Conservation (phyloP, 2,888 invertebrate species). For the Conops quadrifasciatus region DNA sequence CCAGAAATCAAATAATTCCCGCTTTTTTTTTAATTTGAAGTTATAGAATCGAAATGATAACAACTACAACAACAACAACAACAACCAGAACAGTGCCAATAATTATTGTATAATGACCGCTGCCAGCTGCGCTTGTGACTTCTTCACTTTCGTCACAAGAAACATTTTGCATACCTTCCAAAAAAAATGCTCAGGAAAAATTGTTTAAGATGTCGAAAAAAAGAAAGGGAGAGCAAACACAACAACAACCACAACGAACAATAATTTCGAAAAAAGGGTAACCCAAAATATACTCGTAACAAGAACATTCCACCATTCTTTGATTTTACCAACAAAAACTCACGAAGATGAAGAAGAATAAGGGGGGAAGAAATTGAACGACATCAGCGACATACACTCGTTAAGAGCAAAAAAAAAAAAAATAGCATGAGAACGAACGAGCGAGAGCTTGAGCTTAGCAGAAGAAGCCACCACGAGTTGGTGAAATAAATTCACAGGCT, state of each 20-base stretch:
- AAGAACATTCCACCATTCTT: neutral
- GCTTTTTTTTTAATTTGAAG: neutral
- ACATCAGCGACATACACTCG: neutral
- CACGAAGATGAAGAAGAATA: neutral
- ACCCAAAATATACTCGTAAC: neutral
- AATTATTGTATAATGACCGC: neutral
- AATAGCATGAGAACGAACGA: neutral
- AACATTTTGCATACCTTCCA: neutral
- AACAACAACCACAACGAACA: conserved; percentile 1
- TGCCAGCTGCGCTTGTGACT: conserved; percentile 8
- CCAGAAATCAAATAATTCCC: neutral
- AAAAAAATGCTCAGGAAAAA: neutral
- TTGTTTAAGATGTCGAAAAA: neutral
- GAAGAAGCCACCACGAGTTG: neutral
- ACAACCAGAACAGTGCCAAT: neutral
- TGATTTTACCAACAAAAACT: neutral
- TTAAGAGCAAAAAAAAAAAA: neutral
- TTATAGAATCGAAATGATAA: neutral
- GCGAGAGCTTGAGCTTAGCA: too few species aligned
- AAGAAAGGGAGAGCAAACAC: neutral
- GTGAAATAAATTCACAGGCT: conserved; percentile 32
- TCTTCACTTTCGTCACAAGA: conserved; percentile 1
- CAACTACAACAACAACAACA: neutral
- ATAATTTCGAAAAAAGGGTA: neutral
- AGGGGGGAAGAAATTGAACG: neutral